These are phyloP conservation scores for Gymnoscopelus microlampas DNA, from an alignment of 2,797 vertebrate species.

Conservation along the genomic window DNA sequence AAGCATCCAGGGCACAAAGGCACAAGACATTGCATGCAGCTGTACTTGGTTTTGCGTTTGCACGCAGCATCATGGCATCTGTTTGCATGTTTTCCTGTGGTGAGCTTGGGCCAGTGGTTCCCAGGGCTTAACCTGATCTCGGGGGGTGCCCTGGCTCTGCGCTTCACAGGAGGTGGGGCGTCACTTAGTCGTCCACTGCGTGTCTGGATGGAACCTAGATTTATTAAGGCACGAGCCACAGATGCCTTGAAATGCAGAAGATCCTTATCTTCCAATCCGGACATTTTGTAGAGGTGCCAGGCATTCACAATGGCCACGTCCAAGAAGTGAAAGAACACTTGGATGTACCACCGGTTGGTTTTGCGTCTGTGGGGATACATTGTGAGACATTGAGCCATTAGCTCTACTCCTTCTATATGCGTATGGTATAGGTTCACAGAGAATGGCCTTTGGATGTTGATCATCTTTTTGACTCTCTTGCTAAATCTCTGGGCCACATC, in stretches of 20 bases:
- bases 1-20: conserved; percentile 37
- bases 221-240: conserved; percentile 32
- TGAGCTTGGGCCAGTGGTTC: conserved; percentile 39
- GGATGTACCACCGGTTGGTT: no score
- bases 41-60: conserved; percentile 39
- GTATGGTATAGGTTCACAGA: conserved; percentile 16
- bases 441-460: not conserved
- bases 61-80: conserved; percentile 41
- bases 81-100: conserved; percentile 30
- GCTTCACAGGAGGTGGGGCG: conserved; percentile 28
- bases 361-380: conserved; percentile 36
- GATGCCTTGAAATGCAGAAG: conserved; percentile 49
- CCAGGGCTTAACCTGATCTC: conserved; percentile 40
- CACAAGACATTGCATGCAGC: conserved; percentile 44
- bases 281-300: conserved; percentile 32
- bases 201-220: conserved; percentile 35
- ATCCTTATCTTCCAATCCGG: conserved; percentile 33
- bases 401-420: conserved; percentile 36
- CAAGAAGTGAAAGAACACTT: no score
- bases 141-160: conserved; percentile 37
- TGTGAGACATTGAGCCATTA: conserved; percentile 8
- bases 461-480: conserved; percentile 20
- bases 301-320: conserved; percentile 4
- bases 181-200: conserved; percentile 39
- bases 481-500: conserved; percentile 24